phyloP scores from a whole-genome alignment of 1,140 invertebrate species.

The Rhagoletis zephyria region DNA sequence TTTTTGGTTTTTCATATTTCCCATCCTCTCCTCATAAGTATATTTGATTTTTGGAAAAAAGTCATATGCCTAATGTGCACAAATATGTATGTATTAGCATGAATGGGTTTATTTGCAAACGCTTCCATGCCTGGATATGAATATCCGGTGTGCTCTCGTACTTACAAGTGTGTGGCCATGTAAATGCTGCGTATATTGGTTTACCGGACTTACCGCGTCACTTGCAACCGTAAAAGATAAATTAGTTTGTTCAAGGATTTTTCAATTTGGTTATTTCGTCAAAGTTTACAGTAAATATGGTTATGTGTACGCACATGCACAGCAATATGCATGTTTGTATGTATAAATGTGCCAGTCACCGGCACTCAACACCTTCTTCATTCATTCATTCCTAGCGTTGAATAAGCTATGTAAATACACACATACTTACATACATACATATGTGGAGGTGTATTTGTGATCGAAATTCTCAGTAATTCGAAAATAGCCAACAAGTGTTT shows the following conservation, averaged over 20 bases:
- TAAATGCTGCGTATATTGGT: neutral
- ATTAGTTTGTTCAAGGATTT: constrained; percentile 50
- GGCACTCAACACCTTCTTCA: constrained; percentile 7
- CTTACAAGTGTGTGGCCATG: neutral
- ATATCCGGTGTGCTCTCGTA: neutral
- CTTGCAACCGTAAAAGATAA: constrained; percentile 4
- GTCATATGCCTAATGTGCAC: no score
- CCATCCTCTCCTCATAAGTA: no score
- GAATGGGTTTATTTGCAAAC: no score
- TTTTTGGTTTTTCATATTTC: no score
- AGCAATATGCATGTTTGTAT: neutral
- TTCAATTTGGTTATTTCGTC: constrained; percentile 5
- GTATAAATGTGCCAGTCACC: neutral
- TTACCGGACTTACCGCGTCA: constrained; percentile 23
- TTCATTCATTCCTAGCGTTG: neutral
- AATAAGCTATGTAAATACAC: neutral
- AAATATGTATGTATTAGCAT: no score
- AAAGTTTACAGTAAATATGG: constrained; percentile 6
- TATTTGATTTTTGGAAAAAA: no score
- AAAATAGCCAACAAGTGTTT: neutral
- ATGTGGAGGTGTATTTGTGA: neutral
- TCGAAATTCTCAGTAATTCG: no score
- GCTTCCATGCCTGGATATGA: neutral
- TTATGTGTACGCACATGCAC: neutral
- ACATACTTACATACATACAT: neutral